These are phyloP conservation scores for Fratercula arctica DNA, from an alignment of 2,797 vertebrate species.

Conservation along the genomic window DNA sequence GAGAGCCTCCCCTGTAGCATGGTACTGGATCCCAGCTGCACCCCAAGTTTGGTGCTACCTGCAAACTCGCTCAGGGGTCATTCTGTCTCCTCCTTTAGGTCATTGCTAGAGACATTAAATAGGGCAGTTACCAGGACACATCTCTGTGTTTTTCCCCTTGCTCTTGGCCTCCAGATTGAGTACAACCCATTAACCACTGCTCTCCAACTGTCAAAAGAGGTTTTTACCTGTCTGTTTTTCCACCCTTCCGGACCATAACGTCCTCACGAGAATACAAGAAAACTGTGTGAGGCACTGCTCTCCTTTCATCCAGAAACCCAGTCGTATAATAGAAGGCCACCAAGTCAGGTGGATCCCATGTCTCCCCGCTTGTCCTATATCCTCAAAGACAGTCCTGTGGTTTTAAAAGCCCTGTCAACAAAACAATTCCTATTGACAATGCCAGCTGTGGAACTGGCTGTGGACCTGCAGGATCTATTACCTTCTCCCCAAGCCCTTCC, in stretches of 20 bases:
- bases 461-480: not conserved
- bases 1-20: not conserved
- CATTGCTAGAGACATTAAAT: not conserved
- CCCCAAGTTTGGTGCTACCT: not conserved
- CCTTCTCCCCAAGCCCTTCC: not conserved
- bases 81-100: not conserved
- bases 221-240: not conserved
- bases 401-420: not conserved
- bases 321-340: not conserved
- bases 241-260: not conserved
- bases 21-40: not conserved
- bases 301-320: not conserved
- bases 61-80: not conserved
- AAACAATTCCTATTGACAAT: not conserved
- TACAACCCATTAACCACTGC: not conserved
- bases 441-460: not conserved
- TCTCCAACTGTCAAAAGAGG: not conserved
- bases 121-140: not conserved
- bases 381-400: not conserved
- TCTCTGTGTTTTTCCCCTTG: not conserved
- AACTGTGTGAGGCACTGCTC: not conserved
- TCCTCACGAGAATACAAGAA: not conserved
- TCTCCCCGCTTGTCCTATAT: not conserved
- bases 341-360: not conserved
- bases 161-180: not conserved